Conservation (phyloP, 2,888 invertebrate species). For the Brassicogethes aeneus region DNA sequence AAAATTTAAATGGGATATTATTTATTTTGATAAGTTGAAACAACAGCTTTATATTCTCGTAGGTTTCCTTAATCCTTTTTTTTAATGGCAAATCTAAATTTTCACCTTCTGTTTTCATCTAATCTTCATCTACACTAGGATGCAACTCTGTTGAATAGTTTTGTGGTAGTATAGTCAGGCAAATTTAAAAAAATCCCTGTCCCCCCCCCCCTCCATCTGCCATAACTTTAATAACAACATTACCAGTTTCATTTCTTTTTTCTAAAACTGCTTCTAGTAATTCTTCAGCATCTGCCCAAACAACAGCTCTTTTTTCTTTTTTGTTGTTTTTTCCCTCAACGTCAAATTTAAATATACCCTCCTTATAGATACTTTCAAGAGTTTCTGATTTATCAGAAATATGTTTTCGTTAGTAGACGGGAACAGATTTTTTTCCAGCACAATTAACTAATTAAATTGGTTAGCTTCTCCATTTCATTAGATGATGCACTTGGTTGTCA, state of each 20-base stretch:
- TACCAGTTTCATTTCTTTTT: slow-evolving; percentile 3
- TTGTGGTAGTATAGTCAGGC: slow-evolving; percentile 3
- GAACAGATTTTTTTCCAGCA: not conserved
- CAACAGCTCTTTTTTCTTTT: not conserved
- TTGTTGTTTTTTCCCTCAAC: not conserved
- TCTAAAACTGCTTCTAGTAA: slow-evolving; percentile 5
- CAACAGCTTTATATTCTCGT: no score
- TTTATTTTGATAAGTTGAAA: no score
- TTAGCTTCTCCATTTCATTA: not conserved
- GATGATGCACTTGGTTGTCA: not conserved
- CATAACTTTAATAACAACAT: slow-evolving; percentile 3
- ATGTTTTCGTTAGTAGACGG: not conserved
- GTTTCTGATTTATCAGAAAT: not conserved
- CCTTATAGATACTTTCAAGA: not conserved
- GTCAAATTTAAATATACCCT: not conserved
- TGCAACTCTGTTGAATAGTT: not conserved
- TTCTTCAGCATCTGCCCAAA: slow-evolving; percentile 6
- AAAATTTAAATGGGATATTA: no score
- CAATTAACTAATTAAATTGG: not conserved
- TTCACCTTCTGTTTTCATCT: no score
- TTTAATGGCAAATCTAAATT: no score
- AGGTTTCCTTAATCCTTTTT: no score
- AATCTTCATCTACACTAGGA: not conserved
- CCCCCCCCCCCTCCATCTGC: slow-evolving; percentile 7
- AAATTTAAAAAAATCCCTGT: slow-evolving; percentile 6